Evolutionary conservation across 2,113 vertebrate genomes (phyloP), one percentile per base, ranked within the genome.

Genomic region (Hirundichthys speculiger): DNA sequence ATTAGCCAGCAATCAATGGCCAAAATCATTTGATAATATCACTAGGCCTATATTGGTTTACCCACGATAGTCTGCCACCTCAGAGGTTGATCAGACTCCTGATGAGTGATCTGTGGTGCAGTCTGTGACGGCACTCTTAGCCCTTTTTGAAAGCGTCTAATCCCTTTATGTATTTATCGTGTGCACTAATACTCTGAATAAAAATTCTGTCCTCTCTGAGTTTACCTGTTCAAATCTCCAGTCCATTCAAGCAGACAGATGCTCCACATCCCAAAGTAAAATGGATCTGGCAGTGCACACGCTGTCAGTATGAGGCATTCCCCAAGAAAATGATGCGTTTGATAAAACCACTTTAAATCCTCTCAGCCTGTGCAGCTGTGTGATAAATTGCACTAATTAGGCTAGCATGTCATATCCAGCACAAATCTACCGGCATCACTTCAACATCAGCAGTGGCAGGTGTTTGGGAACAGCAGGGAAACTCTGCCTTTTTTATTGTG

Each of bases 331-430:
- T 95, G 93, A 96, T 95, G 92, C 95, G 94, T 96, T 94, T 94
- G 93, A 96, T 95, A 94, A 93, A 94, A 92, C 88, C 90, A 90
- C 88, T 92, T 91, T 62, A 93, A 93, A 94, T 93, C 90, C 94
- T 94, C 93, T 94, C 91, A 91, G 92, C 91, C 91, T 92, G 92
- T 73, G 92, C 93, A 94, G 93, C 95, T 94, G 94, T 71, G 83
- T 90, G 91, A 92, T 96, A 96, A n/a, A 98, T 96, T 94, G 93
- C 84, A 94, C 94, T 98, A 96, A 97, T 96, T 95, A 96, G 94
- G 92, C 92, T 77, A 86, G 91, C 91, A 85, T 82, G 91, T 93
- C 89, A 88, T 92, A 90, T 89, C 86, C 21, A 57, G 53, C 61
- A 54, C 38, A 7, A 1, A 41, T 52, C 70, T 53, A 14, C 58